Conservation (phyloP, 2,888 invertebrate species). For the Ophioninae sp. region DNA sequence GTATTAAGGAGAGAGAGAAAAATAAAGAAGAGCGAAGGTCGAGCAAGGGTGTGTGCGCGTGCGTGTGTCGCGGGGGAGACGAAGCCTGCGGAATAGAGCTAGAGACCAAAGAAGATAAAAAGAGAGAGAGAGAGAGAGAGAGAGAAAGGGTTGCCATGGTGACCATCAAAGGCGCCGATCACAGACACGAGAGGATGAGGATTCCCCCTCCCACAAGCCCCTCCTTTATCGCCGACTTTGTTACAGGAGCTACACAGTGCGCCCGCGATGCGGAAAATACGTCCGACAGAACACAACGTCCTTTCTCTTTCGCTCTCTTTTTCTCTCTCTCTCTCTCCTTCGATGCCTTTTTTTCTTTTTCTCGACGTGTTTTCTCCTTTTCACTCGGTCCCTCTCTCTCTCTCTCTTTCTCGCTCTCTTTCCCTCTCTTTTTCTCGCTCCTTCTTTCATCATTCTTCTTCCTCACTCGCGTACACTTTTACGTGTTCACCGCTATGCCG, state of each 20-base stretch:
- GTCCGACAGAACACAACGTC: constrained; percentile 40
- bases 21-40: constrained; percentile 47
- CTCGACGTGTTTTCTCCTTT: background rate
- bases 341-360: background rate
- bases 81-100: background rate
- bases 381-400: background rate
- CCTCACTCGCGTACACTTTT: background rate
- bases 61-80: constrained; percentile 17
- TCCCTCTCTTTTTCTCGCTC: background rate
- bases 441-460: constrained; percentile 1
- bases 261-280: constrained; percentile 72
- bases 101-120: background rate
- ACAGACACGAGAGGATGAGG: constrained; percentile 69
- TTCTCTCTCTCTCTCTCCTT: background rate
- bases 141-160: constrained; percentile 71
- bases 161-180: constrained; percentile 77
- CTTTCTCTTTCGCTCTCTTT: constrained; percentile 11
- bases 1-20: constrained; percentile 13
- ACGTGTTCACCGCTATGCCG: background rate
- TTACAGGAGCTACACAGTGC: constrained; percentile 66
- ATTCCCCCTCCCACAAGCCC: constrained; percentile 12
- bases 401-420: background rate
- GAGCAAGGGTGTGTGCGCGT: constrained; percentile 36
- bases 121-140: constrained; percentile 26
- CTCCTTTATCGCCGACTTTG: constrained; percentile 73